A percentile compares a stretch with the other conserved stretches of the same genome.
Evolutionary conservation across 92 coral and sea anemone genomes (phyloP).

Genomic region (Metridium senile): DNA sequence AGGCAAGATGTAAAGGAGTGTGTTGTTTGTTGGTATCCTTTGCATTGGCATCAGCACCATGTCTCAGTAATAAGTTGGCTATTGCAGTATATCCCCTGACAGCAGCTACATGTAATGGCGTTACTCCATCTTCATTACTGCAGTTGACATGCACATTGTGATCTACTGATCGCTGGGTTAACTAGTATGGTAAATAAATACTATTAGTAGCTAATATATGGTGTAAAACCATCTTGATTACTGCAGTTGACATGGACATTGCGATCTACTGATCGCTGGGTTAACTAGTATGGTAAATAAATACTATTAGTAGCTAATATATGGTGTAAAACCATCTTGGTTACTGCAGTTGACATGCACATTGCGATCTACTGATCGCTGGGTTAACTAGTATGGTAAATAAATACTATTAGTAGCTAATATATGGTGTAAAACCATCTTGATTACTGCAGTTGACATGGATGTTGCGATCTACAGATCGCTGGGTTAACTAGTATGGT

Average conservation of each 20-base stretch:
- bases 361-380: too few species aligned
- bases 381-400: too few species aligned
- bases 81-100: slow-evolving; percentile 85
- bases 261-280: not conserved
- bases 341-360: not conserved
- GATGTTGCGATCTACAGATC: too few species aligned
- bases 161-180: slow-evolving; percentile 49
- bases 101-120: slow-evolving; percentile 88
- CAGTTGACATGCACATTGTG: slow-evolving; percentile 80
- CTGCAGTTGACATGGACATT: not conserved
- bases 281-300: not conserved
- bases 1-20: slow-evolving; percentile 86
- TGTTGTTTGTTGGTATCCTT: slow-evolving; percentile 69
- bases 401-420: too few species aligned
- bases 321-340: too few species aligned
- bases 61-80: slow-evolving; percentile 66
- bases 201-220: not conserved
- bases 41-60: slow-evolving; percentile 74
- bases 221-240: not conserved
- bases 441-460: too few species aligned
- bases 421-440: too few species aligned
- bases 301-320: too few species aligned
- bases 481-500: too few species aligned
- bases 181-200: slow-evolving; percentile 25
- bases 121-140: slow-evolving; percentile 75